Conservation (phyloP, 1,140 invertebrate genomes). For the Calliopsis andreniformis region DNA sequence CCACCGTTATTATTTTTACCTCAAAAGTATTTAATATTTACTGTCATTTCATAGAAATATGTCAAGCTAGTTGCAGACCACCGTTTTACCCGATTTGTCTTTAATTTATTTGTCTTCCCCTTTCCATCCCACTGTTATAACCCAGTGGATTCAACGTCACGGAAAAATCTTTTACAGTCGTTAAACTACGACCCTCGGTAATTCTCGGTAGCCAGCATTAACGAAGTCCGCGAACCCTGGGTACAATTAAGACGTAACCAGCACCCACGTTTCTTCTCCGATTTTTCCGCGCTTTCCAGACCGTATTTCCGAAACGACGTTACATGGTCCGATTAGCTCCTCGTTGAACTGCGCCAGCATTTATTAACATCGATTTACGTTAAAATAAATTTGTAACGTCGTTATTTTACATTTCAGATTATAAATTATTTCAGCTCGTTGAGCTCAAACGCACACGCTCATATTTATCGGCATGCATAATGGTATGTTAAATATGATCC, state of each 20-base stretch:
- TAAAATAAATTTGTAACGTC: neutral
- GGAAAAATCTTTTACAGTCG: slow-evolving; percentile 44
- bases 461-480: slow-evolving; percentile 20
- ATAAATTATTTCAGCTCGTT: neutral
- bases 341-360: neutral
- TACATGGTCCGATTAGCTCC: slow-evolving; percentile 32
- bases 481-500: slow-evolving; percentile 8
- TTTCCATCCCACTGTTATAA: slow-evolving; percentile 47
- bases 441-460: slow-evolving; percentile 1
- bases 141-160: slow-evolving; percentile 40
- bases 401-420: neutral
- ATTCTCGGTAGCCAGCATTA: slow-evolving; percentile 49
- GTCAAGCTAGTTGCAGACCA: too few relatives aligned
- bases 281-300: slow-evolving; percentile 1
- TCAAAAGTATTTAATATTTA: too few relatives aligned
- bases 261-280: slow-evolving; percentile 10
- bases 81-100: neutral
- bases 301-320: slow-evolving; percentile 8
- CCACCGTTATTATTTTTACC: too few relatives aligned
- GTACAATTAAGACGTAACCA: slow-evolving; percentile 56
- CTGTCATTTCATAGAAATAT: too few relatives aligned
- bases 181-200: slow-evolving; percentile 36
- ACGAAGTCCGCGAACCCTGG: slow-evolving; percentile 49
- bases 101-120: slow-evolving; percentile 47
- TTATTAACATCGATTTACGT: neutral